Evolutionary conservation across 1,140 invertebrate genomes (phyloP).

Genomic region (Nebria ingens): DNA sequence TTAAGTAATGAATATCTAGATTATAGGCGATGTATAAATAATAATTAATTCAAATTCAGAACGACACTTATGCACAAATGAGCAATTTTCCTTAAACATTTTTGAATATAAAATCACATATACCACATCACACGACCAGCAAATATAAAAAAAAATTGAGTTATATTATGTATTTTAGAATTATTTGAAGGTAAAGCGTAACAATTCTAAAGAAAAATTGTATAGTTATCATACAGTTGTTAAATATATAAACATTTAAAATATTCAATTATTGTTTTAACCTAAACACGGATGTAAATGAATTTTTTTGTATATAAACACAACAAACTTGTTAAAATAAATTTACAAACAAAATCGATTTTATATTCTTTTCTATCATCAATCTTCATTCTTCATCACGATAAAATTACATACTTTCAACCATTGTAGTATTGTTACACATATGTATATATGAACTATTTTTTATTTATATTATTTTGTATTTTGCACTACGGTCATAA

Average conservation of each 20-base stretch:
- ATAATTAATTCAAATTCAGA: not conserved
- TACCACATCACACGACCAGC: not conserved
- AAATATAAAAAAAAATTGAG: not conserved
- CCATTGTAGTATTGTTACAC: no score
- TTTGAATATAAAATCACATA: no score
- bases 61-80: not conserved
- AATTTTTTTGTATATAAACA: constrained; percentile 4
- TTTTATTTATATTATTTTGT: no score
- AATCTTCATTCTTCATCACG: no score
- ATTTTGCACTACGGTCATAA: no score
- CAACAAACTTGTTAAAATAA: not conserved
- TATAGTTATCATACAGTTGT: not conserved
- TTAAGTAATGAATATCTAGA: not conserved
- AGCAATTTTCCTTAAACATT: not conserved
- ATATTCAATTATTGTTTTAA: constrained; percentile 1
- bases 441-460: no score
- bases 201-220: not conserved
- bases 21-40: not conserved
- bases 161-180: constrained; percentile 6
- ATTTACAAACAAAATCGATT: not conserved
- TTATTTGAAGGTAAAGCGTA: constrained; percentile 6
- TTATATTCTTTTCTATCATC: no score
- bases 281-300: not conserved
- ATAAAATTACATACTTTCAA: no score
- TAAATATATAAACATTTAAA: not conserved